phyloP scores from a whole-genome alignment of 2,113 vertebrate genomes.

The Anarrhichthys ocellatus region DNA sequence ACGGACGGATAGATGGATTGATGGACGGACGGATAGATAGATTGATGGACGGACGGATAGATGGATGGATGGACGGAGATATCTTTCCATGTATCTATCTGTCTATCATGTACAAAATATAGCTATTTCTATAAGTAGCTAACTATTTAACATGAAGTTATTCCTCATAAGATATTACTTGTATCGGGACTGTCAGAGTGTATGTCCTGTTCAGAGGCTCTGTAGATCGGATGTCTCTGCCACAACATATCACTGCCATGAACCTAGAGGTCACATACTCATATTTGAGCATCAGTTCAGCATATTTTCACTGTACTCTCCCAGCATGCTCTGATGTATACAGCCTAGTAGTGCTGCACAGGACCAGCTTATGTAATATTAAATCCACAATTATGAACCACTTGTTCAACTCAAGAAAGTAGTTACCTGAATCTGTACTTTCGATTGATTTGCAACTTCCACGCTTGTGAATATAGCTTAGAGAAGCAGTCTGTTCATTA shows the following conservation, averaged over 20 bases:
- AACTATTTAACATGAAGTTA: too few species aligned
- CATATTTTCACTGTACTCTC: background rate
- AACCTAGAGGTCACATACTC: background rate
- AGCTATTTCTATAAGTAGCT: too few species aligned
- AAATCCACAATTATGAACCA: constrained; percentile 27
- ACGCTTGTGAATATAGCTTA: constrained; percentile 51
- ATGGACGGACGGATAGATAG: too few species aligned
- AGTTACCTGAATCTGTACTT: constrained; percentile 32
- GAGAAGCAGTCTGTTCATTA: constrained; percentile 59
- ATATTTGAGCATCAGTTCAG: background rate
- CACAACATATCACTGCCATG: background rate
- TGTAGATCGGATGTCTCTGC: background rate
- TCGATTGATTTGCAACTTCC: constrained; percentile 55
- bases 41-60: too few species aligned
- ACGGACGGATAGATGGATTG: too few species aligned
- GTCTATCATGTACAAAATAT: too few species aligned
- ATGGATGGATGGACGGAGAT: too few species aligned
- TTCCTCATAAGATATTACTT: too few species aligned
- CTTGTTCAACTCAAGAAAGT: constrained; percentile 29
- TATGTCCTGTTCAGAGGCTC: background rate
- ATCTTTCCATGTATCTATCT: too few species aligned
- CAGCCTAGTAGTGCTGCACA: background rate
- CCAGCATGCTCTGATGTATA: background rate
- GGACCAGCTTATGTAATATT: constrained; percentile 7
- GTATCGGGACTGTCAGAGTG: background rate